Conservation (phyloP, 1,140 invertebrate species). For the Drosophila nikananu region DNA sequence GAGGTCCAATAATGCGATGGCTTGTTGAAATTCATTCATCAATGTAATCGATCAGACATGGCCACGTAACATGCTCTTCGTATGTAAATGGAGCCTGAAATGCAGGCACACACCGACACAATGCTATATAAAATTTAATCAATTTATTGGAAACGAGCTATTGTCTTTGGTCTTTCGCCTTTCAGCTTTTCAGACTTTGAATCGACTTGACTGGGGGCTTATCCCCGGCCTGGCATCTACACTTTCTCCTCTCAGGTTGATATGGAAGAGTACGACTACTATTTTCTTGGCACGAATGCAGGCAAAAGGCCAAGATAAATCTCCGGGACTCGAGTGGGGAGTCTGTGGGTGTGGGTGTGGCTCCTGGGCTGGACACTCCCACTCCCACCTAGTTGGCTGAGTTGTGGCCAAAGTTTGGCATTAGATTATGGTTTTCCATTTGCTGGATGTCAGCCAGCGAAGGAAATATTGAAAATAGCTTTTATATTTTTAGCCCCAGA, state of each 20-base stretch:
- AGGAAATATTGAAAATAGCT: slow-evolving; percentile 19
- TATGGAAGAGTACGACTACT: slow-evolving; percentile 21
- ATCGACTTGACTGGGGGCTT: slow-evolving; percentile 23
- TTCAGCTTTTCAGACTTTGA: slow-evolving; percentile 20
- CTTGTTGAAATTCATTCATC: slow-evolving; percentile 79
- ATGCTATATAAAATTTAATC: slow-evolving; percentile 81
- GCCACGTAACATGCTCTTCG: slow-evolving; percentile 58
- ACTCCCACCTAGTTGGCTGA: slow-evolving; percentile 40
- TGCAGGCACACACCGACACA: slow-evolving; percentile 49
- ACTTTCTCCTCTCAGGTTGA: slow-evolving; percentile 57
- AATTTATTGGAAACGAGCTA: slow-evolving; percentile 78
- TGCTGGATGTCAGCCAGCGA: slow-evolving; percentile 32
- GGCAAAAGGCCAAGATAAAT: slow-evolving; percentile 48
- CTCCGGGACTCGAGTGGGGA: slow-evolving; percentile 22
- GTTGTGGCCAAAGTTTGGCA: slow-evolving; percentile 50
- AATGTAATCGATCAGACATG: slow-evolving; percentile 77
- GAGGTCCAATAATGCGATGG: slow-evolving; percentile 57
- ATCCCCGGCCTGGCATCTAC: slow-evolving; percentile 42
- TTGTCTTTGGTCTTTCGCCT: slow-evolving; percentile 57
- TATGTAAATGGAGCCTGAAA: slow-evolving; percentile 61
- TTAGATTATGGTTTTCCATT: slow-evolving; percentile 42
- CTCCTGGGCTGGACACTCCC: slow-evolving; percentile 14
- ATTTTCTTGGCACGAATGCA: slow-evolving; percentile 49
- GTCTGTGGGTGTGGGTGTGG: slow-evolving; percentile 11
- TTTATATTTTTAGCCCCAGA: background rate